Conservation (phyloP, 2,113 vertebrate genomes). For the Chloebia gouldiae region DNA sequence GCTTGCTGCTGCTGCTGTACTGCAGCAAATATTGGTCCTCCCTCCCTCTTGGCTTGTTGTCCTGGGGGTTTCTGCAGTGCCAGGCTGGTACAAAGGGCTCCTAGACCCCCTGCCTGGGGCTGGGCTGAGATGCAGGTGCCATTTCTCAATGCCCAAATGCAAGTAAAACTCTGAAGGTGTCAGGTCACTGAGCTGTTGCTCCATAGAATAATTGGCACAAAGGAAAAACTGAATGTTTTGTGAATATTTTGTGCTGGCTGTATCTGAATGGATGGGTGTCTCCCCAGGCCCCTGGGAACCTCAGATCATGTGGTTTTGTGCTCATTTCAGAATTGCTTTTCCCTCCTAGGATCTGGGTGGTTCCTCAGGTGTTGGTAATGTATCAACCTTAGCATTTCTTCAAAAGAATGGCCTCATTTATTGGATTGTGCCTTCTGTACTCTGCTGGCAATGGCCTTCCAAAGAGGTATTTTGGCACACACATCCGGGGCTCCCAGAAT, state of each 20-base stretch:
- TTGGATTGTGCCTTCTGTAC: neutral
- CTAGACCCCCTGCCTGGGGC: too few relatives aligned
- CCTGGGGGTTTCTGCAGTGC: neutral
- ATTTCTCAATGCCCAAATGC: neutral
- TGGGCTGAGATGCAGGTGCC: neutral
- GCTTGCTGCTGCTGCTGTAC: neutral
- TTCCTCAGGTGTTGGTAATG: neutral
- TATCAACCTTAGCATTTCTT: neutral
- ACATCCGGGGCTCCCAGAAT: neutral
- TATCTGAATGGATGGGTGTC: neutral
- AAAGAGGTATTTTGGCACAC: neutral
- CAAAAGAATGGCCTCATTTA: neutral
- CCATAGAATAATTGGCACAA: neutral
- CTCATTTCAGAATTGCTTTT: neutral
- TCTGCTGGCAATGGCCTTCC: neutral
- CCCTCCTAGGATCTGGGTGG: neutral
- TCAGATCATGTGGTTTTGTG: neutral
- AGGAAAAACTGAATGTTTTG: neutral
- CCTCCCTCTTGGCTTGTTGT: neutral
- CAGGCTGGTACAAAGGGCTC: neutral
- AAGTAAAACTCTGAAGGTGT: neutral
- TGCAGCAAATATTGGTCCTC: neutral
- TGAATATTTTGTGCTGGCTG: fast-evolving
- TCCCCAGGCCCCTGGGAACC: neutral
- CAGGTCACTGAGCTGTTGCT: neutral